These are phyloP conservation scores for Desoria tigrina DNA, from an alignment of 2,888 invertebrate genomes.

Conservation along the genomic window DNA sequence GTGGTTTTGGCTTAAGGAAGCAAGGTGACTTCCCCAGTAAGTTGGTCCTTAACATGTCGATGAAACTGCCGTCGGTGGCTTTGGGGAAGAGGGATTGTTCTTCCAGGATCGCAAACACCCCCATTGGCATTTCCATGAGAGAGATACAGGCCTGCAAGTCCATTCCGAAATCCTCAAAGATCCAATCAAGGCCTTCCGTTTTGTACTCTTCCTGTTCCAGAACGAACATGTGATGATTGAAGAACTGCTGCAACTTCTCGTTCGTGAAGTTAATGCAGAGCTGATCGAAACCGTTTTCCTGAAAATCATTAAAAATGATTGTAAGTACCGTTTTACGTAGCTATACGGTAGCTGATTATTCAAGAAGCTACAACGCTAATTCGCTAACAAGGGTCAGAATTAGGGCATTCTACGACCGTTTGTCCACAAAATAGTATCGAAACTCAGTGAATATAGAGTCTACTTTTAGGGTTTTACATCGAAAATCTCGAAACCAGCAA, in stretches of 20 bases:
- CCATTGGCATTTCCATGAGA: constrained; percentile 71
- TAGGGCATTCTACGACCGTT: too few relatives aligned
- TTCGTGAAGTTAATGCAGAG: constrained; percentile 98
- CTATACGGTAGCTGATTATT: too few relatives aligned
- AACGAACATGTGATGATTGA: constrained; percentile 98
- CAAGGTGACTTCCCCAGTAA: constrained; percentile 42
- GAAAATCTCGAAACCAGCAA: constrained; percentile 66
- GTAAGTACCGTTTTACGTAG: too few relatives aligned
- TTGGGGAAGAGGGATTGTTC: constrained; percentile 69
- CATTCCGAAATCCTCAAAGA: constrained; percentile 97
- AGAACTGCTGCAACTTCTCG: constrained; percentile 96
- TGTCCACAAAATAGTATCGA: too few relatives aligned
- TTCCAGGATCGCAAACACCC: constrained; percentile 47
- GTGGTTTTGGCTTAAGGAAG: constrained; percentile 45
- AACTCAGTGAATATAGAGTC: too few relatives aligned
- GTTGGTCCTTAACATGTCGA: constrained; percentile 45
- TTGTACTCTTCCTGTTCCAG: constrained; percentile 97
- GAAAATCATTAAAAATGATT: too few relatives aligned
- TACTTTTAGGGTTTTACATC: constrained; percentile 61
- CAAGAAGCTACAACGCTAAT: too few relatives aligned
- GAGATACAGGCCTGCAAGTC: constrained; percentile 94
- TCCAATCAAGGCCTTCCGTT: constrained; percentile 91
- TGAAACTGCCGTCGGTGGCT: constrained; percentile 42
- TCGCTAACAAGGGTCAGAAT: too few relatives aligned
- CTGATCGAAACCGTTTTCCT: constrained; percentile 96